Evolutionary conservation across 2,113 vertebrate genomes (phyloP), one percentile per base, ranked within the genome.

Genomic region (Tyto alba): DNA sequence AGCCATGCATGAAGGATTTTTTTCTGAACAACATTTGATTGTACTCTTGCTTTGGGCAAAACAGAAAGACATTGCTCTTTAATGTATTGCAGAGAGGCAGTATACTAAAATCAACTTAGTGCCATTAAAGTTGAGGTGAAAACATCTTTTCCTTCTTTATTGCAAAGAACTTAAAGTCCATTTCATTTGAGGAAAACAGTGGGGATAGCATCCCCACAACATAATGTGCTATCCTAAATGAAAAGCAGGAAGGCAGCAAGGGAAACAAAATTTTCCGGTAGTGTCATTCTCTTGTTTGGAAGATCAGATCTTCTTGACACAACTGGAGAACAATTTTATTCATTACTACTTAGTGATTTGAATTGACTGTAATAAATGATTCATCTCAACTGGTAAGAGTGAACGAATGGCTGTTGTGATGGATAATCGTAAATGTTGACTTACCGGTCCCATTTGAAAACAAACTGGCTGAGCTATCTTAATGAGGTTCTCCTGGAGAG

Each of bases 401-500:
- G 90, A 95, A 88, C 69, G 93, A 95, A 82, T 94, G 74, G 67
- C 60, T 94, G 88, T 87, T 96, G 72, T 94, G 93, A 90, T 80
- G 94, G 90, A 84, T 96, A 84, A 95, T 92, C 1, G 2, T 97
- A 62, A 93, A 89, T 85, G 87, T 95, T 98, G 94, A 92, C 95
- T 98, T 91, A 91, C 69, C 1, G 1, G 91, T 95, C 93, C 90
- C 55, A 10, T 84, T 94, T 97, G 95, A 91, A 97, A 98, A 97
- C 85, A 93, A 95, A 92, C 85, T 89, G 75, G 76, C 96, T 97
- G 86, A 95, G 84, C 83, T 88, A 90, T 66, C 93, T 84, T 97
- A 97, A 97, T 97, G 95, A 98, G 93, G 52, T 95, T 96, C 97
- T 95, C 79, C 95, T 95, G 96, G 94, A 96, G 90, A 88, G 95